Conservation (phyloP, 1,140 invertebrate species). For the Nephila pilipes region DNA sequence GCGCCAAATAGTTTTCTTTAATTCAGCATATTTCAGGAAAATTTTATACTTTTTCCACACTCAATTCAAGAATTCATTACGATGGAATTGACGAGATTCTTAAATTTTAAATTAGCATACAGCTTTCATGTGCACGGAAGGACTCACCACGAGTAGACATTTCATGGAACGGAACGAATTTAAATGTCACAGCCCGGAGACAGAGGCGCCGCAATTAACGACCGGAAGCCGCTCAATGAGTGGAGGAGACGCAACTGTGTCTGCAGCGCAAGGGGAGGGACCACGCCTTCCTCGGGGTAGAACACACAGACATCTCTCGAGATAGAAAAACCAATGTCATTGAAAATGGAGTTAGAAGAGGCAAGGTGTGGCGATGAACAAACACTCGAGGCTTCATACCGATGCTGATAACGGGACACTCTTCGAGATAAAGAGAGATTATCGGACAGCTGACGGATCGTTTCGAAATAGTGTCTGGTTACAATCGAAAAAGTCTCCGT, state of each 20-base stretch:
- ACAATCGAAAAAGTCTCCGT: too few species aligned
- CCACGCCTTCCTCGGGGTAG: neutral
- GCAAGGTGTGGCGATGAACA: slow-evolving; percentile 16
- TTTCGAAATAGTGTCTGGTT: too few species aligned
- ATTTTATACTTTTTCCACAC: too few species aligned
- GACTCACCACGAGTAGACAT: too few species aligned
- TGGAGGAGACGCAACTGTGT: neutral
- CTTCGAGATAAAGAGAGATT: neutral
- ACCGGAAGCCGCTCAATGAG: neutral
- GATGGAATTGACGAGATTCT: too few species aligned
- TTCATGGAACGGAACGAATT: neutral
- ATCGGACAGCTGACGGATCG: neutral
- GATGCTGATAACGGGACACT: slow-evolving; percentile 6
- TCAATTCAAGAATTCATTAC: too few species aligned
- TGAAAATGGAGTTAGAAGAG: neutral
- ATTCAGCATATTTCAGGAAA: too few species aligned
- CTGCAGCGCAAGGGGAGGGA: neutral
- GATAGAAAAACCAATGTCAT: neutral
- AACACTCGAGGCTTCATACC: neutral
- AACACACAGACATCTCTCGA: neutral
- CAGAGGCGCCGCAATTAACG: neutral
- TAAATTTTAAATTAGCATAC: too few species aligned
- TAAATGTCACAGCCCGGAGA: neutral
- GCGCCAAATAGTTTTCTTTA: too few species aligned
- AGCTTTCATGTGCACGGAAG: too few species aligned